Conservation (phyloP, 2,113 vertebrate species). For the Sander lucioperca region DNA sequence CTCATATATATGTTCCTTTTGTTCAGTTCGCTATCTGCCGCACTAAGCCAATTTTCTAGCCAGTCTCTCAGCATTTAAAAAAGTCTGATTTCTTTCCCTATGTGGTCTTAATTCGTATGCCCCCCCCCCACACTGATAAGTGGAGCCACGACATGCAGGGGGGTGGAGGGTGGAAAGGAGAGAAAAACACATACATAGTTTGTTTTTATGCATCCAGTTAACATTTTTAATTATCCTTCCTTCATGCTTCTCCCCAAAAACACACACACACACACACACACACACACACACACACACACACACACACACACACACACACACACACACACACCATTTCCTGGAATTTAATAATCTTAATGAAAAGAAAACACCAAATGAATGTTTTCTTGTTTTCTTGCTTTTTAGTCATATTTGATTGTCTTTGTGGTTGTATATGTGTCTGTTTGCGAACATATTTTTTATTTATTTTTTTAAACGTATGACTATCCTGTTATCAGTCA, state of each 20-base stretch:
- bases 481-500: slow-evolving; percentile 73
- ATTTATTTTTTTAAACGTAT: slow-evolving; percentile 19
- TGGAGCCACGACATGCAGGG: slow-evolving; percentile 71
- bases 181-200: slow-evolving; percentile 73
- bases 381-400: slow-evolving; percentile 22
- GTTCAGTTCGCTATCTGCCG: slow-evolving; percentile 89
- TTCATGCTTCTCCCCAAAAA: slow-evolving; percentile 47
- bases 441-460: slow-evolving; percentile 27
- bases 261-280: background rate
- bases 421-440: slow-evolving; percentile 28
- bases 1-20: slow-evolving; percentile 92
- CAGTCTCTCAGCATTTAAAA: slow-evolving; percentile 90
- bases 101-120: slow-evolving; percentile 90
- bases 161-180: slow-evolving; percentile 45
- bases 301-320: slow-evolving; percentile 13
- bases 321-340: slow-evolving; percentile 52
- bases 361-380: slow-evolving; percentile 58
- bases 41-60: slow-evolving; percentile 98
- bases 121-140: slow-evolving; percentile 78
- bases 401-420: background rate
- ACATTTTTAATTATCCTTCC: slow-evolving; percentile 83
- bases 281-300: slow-evolving; percentile 35
- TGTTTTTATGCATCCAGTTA: slow-evolving; percentile 80
- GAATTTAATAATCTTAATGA: slow-evolving; percentile 78
- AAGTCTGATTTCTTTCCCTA: slow-evolving; percentile 89